Percentiles rank a stretch among this genome's conserved stretches.
These are phyloP conservation scores for Acronicta psi DNA, from an alignment of 2,888 invertebrate species.

Conservation along the genomic window DNA sequence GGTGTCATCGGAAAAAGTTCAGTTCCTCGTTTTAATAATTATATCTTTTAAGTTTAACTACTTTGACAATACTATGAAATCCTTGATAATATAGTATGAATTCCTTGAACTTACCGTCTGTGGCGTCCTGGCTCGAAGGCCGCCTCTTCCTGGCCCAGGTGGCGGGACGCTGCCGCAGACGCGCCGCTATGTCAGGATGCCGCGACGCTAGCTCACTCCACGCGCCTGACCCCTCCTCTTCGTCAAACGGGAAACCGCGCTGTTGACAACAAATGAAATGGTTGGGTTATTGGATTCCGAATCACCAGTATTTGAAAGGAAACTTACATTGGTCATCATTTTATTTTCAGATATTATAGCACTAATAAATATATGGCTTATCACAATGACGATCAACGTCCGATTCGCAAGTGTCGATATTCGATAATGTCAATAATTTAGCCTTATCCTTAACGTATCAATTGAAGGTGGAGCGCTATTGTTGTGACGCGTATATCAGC, in stretches of 20 bases:
- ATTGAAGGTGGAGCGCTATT: constrained; percentile 1
- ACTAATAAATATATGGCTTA: not conserved
- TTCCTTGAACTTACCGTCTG: constrained; percentile 73
- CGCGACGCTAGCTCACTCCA: constrained; percentile 92
- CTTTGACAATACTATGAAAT: too few relatives aligned
- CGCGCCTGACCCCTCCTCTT: constrained; percentile 88
- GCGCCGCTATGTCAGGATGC: constrained; percentile 93
- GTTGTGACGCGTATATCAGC: constrained; percentile 3
- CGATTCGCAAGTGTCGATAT: not conserved
- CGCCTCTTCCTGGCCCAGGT: constrained; percentile 85
- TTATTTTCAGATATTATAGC: not conserved
- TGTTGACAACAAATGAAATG: constrained; percentile 64
- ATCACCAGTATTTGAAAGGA: not conserved
- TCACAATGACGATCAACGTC: not conserved
- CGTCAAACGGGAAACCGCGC: constrained; percentile 92
- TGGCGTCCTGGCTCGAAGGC: constrained; percentile 83
- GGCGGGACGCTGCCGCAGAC: constrained; percentile 88
- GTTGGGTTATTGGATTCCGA: constrained; percentile 9
- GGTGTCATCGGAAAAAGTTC: too few relatives aligned
- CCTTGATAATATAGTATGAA: constrained; percentile 3
- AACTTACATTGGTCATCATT: not conserved
- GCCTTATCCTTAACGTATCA: constrained; percentile 4
- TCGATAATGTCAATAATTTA: constrained; percentile 19
- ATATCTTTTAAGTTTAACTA: too few relatives aligned
- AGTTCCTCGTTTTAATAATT: too few relatives aligned